Conservation (phyloP, 2,113 vertebrate genomes). For the Cinclus cinclus region DNA sequence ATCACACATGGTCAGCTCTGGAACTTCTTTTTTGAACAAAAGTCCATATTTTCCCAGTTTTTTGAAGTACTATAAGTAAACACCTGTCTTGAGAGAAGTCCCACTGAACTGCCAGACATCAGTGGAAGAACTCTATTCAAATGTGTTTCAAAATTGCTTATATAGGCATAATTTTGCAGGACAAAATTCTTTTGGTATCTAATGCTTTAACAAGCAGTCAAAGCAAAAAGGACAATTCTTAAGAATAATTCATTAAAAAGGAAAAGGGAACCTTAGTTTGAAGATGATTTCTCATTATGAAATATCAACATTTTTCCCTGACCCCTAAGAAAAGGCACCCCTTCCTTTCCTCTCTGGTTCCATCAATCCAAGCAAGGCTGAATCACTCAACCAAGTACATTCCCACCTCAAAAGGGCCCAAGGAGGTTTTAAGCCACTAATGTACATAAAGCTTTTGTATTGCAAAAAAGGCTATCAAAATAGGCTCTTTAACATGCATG, state of each 20-base stretch:
- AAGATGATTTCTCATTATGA: background rate
- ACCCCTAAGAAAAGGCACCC: background rate
- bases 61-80: background rate
- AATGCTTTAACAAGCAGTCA: background rate
- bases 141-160: background rate
- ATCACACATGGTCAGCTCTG: background rate
- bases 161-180: background rate
- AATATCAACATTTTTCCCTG: background rate
- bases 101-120: background rate
- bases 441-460: background rate
- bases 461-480: background rate
- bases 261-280: background rate
- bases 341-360: background rate
- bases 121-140: background rate
- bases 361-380: background rate
- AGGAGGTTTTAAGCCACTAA: background rate
- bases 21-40: background rate
- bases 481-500: background rate
- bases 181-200: background rate
- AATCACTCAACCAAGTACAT: background rate
- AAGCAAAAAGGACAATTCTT: background rate
- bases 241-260: background rate
- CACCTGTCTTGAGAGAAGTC: background rate
- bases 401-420: background rate
- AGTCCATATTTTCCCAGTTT: background rate